These are phyloP conservation scores for Platerodrilus igneus DNA, from an alignment of 2,888 invertebrate genomes.

Conservation along the genomic window DNA sequence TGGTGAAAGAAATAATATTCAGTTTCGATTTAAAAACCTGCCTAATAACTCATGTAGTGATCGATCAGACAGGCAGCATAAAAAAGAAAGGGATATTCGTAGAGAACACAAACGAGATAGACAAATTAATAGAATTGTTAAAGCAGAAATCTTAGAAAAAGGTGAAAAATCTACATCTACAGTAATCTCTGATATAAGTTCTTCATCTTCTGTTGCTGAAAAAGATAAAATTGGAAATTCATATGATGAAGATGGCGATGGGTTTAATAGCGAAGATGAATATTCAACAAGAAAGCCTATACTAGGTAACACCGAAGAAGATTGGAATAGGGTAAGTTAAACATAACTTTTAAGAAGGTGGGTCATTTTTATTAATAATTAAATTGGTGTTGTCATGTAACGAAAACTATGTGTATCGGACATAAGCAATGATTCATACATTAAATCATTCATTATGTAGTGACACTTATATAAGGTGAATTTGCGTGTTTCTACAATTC, in stretches of 20 bases:
- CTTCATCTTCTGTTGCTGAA: constrained; percentile 30
- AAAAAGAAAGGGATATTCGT: constrained; percentile 18
- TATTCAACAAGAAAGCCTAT: constrained; percentile 35
- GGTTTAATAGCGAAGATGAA: constrained; percentile 48
- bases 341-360: neutral
- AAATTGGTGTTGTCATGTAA: too few species aligned
- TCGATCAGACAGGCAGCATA: constrained; percentile 35
- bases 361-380: too few species aligned
- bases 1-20: constrained; percentile 38
- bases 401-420: too few species aligned
- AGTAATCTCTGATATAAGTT: constrained; percentile 34
- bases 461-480: too few species aligned
- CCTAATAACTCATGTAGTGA: constrained; percentile 35
- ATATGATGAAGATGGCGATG: constrained; percentile 46
- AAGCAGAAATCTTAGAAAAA: constrained; percentile 33
- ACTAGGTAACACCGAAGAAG: constrained; percentile 40
- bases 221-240: constrained; percentile 34
- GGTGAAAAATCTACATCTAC: constrained; percentile 21
- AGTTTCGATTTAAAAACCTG: constrained; percentile 44
- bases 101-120: constrained; percentile 36
- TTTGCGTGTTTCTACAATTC: too few species aligned
- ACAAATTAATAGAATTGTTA: constrained; percentile 39
- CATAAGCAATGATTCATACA: too few species aligned
- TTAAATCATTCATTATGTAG: too few species aligned
- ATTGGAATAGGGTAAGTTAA: constrained; percentile 45